Percentiles rank a stretch among this genome's conserved stretches.
Conservation (phyloP, 2,797 vertebrate species). For the Poecilia picta region DNA sequence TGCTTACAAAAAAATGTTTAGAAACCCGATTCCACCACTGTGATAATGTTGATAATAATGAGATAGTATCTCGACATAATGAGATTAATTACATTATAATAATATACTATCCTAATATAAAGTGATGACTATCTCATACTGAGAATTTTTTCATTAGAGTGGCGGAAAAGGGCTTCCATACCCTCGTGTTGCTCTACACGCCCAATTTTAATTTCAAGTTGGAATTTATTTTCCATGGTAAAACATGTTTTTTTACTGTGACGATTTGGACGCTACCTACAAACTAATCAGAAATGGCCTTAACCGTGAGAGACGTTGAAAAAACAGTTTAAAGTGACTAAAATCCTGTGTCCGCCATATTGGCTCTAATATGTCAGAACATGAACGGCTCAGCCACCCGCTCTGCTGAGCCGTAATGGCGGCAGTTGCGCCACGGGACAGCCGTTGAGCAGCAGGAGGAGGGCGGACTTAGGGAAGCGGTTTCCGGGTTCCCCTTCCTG, state of each 20-base stretch:
- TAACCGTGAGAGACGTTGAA: neutral
- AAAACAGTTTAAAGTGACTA: conserved; percentile 48
- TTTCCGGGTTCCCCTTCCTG: conserved; percentile 86
- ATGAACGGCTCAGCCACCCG: fast-evolving
- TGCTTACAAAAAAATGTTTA: neutral
- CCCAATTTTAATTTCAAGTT: neutral
- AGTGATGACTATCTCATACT: too few species aligned
- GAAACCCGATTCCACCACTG: too few species aligned
- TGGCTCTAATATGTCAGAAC: conserved; percentile 46
- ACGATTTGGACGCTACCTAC: neutral
- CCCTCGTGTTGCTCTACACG: neutral
- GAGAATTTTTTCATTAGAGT: too few species aligned
- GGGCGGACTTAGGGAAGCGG: conserved; percentile 69
- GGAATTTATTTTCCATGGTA: neutral
- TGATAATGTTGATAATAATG: too few species aligned
- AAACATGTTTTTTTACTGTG: neutral
- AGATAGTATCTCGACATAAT: too few species aligned
- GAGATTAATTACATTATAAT: too few species aligned
- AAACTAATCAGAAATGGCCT: neutral
- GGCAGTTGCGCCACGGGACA: conserved; percentile 36
- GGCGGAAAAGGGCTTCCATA: too few species aligned
- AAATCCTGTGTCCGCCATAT: conserved; percentile 58
- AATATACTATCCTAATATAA: too few species aligned
- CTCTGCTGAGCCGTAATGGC: conserved; percentile 75
- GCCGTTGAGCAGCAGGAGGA: conserved; percentile 35